These are phyloP conservation scores for Ariolimax columbianus DNA, from an alignment of 2,888 invertebrate species.

Conservation along the genomic window DNA sequence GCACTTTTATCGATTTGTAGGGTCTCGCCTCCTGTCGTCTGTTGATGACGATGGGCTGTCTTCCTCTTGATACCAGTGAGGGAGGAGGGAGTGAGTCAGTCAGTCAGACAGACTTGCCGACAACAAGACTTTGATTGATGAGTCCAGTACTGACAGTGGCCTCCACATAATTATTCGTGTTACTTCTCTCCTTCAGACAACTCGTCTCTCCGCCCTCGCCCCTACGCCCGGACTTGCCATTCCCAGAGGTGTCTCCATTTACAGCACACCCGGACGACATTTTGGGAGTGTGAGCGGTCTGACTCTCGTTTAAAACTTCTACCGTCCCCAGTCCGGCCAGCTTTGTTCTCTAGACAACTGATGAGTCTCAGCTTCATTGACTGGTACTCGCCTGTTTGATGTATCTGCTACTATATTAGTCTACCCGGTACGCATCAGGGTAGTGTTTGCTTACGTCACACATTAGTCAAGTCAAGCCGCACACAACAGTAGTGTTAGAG, in stretches of 20 bases:
- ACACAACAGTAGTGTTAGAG: too few relatives aligned
- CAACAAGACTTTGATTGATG: constrained; percentile 42
- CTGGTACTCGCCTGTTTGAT: too few relatives aligned
- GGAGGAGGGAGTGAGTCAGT: neutral
- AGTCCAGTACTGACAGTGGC: constrained; percentile 35
- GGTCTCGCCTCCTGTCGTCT: constrained; percentile 29
- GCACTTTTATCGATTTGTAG: constrained; percentile 25
- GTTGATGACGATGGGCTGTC: neutral
- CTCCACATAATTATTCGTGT: constrained; percentile 30
- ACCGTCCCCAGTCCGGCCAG: too few relatives aligned
- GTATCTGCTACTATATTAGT: too few relatives aligned
- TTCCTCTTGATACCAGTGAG: neutral
- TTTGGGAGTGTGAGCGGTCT: neutral
- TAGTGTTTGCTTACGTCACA: too few relatives aligned
- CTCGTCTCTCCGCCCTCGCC: neutral
- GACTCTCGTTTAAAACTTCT: neutral
- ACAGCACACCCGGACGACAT: neutral
- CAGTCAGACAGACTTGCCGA: constrained; percentile 36
- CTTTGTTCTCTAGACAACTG: too few relatives aligned
- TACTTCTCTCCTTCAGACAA: neutral
- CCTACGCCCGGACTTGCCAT: neutral
- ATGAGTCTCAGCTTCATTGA: too few relatives aligned
- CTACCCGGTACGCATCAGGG: too few relatives aligned
- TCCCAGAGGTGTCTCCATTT: constrained; percentile 23
- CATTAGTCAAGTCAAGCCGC: too few relatives aligned